Base-by-base conservation (phyloP, 2,113 vertebrate genomes). In the Oophaga pumilio region DNA sequence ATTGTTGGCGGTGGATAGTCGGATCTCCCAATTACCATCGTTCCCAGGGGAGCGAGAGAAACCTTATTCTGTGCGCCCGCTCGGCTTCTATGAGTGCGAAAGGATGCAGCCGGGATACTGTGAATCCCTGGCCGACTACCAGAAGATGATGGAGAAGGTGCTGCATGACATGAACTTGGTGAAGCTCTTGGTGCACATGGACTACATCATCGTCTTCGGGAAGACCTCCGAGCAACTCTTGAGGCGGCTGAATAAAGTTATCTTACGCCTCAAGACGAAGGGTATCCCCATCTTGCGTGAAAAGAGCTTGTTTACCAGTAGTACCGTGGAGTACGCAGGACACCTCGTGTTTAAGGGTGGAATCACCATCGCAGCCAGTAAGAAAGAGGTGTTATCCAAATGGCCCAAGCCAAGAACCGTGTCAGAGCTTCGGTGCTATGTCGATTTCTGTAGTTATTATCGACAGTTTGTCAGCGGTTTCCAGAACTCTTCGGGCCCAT, bases 51-150 rank as follows among this genome's bases (percentile, higher is more conserved):
- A 82, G 8, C 59, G 80, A 24, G 60, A 82, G 11, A 8, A 66
- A 0, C 80, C 80, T 6, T 82, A 82, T n/a, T n/a, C 80, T 22
- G 20, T 82, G 14, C 57, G 59, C 43, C 80, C 80, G 0, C 33
- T 66, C 18, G 80, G 80, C 80, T 82, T 82, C 80, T 82, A 82
- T 15, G 80, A 82, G 9, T 9, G 6, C 0, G 80, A 82, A 60
- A 49, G 80, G 60, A 66, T 82, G 33, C 80, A 66, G 12, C 80
- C 80, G 4, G 60, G 80, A 7, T 82, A 66, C 52, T 66, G 59
- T n/a, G 60, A 82, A 8, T 13, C 2, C 33, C 28, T 82, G 20
- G 43, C 26, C 20, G 17, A 0, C 1, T 82, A 13, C 43, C 80
- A 82, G 59, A 15, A 0, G 22, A 6, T 68, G 60, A 68, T 82